Evolutionary conservation across 2,113 vertebrate species (phyloP).

Genomic region (Corapipo altera): DNA sequence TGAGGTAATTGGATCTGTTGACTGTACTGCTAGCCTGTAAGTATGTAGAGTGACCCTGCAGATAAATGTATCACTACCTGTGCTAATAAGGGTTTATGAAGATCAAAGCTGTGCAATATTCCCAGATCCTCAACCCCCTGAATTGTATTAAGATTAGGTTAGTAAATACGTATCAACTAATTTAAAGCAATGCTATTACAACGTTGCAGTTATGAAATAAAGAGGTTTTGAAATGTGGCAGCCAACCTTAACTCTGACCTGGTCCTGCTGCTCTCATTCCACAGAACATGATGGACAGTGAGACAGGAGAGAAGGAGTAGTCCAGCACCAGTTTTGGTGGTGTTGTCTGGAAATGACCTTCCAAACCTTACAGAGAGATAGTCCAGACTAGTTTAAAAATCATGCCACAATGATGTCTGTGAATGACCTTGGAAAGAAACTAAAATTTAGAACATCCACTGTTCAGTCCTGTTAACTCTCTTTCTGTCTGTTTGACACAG

Average conservation of each 20-base stretch:
- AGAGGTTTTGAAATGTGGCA: slow-evolving; percentile 46
- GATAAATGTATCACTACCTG: slow-evolving; percentile 54
- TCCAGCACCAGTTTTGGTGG: neutral
- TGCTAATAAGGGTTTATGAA: slow-evolving; percentile 52
- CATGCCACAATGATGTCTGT: neutral
- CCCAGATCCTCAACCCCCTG: neutral
- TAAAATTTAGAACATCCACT: neutral
- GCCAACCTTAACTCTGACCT: slow-evolving; percentile 31
- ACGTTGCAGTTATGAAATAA: slow-evolving; percentile 17
- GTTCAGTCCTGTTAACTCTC: neutral
- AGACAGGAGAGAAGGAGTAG: neutral
- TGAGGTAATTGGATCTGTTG: slow-evolving; percentile 44
- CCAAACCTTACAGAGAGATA: neutral
- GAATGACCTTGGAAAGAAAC: neutral
- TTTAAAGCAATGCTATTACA: slow-evolving; percentile 39
- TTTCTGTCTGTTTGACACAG: neutral
- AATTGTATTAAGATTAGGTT: slow-evolving; percentile 31
- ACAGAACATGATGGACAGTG: neutral
- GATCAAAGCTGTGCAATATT: slow-evolving; percentile 44
- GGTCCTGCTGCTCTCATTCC: neutral
- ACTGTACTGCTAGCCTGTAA: slow-evolving; percentile 18
- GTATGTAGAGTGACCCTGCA: slow-evolving; percentile 9
- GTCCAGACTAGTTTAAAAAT: neutral
- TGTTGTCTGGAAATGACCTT: neutral
- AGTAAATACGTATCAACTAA: slow-evolving; percentile 29